Conservation (phyloP, 1,140 invertebrate genomes). For the Trissolcus basalis region DNA sequence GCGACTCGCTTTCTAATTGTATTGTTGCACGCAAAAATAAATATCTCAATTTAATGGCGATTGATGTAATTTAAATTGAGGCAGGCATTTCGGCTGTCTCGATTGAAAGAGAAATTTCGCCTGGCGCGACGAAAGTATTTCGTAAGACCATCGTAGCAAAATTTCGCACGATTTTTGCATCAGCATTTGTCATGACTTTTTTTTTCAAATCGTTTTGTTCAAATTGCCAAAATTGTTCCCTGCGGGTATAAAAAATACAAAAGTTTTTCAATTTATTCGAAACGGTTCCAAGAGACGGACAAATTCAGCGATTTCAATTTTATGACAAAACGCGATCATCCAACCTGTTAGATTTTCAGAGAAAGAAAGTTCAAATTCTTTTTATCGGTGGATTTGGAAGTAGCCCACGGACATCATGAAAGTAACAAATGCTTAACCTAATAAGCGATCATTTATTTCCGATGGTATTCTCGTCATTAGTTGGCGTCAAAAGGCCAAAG, state of each 20-base stretch:
- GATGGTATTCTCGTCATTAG: neutral
- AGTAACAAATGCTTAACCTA: conserved; percentile 20
- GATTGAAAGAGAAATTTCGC: conserved; percentile 31
- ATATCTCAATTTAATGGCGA: conserved; percentile 31
- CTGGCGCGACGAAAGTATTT: conserved; percentile 19
- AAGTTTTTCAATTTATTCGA: too few species aligned
- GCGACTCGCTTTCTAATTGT: conserved; percentile 43
- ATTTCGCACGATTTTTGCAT: conserved; percentile 2
- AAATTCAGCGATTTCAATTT: too few species aligned
- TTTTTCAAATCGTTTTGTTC: neutral
- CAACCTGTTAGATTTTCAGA: conserved; percentile 9
- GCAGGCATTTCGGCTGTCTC: conserved; percentile 34
- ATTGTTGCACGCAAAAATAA: conserved; percentile 33
- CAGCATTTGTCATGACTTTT: neutral
- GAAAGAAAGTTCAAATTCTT: conserved; percentile 12
- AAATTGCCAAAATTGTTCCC: too few species aligned
- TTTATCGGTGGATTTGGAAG: conserved; percentile 14
- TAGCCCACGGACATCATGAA: conserved; percentile 19
- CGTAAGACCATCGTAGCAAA: conserved; percentile 17
- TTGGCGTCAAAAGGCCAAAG: neutral
- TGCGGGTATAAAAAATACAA: too few species aligned
- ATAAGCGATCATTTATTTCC: conserved; percentile 15
- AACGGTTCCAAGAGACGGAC: too few species aligned
- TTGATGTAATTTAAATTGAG: conserved; percentile 33
- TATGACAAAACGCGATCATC: neutral